A percentile compares a stretch with the other conserved stretches of the same genome.
These are phyloP conservation scores for Aphelenchoides besseyi DNA, from an alignment of 1,140 invertebrate genomes.

Conservation along the genomic window DNA sequence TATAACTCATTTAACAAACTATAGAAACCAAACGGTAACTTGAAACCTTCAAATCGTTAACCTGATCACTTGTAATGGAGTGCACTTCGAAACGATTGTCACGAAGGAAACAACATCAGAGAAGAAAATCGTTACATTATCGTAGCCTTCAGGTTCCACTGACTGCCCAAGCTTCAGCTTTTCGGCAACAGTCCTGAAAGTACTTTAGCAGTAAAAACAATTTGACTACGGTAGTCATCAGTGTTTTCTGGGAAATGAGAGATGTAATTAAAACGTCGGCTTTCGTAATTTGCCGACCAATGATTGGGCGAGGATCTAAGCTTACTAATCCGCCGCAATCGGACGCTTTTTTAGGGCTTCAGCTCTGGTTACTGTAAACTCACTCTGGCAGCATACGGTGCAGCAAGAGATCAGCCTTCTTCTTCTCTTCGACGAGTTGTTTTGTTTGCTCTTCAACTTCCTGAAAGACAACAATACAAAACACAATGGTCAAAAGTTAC, in stretches of 20 bases:
- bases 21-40: constrained; percentile 7
- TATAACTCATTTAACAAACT: constrained; percentile 90
- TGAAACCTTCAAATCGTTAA: constrained; percentile 48
- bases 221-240: not conserved
- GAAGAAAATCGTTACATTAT: constrained; percentile 84
- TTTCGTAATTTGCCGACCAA: no score
- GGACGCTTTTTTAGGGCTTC: constrained; percentile 71
- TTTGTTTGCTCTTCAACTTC: constrained; percentile 87
- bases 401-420: constrained; percentile 84
- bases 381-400: constrained; percentile 82
- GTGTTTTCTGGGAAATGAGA: no score
- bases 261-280: no score
- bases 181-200: constrained; percentile 52
- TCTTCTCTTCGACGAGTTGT: constrained; percentile 89
- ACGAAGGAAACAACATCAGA: constrained; percentile 98
- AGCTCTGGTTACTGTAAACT: constrained; percentile 66
- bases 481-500: no score
- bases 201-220: no score
- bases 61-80: constrained; percentile 77
- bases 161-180: constrained; percentile 78
- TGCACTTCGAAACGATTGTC: constrained; percentile 86
- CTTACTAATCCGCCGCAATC: not conserved
- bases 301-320: no score
- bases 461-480: constrained; percentile 66
- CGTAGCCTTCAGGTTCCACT: constrained; percentile 77